Percentiles rank a stretch among this genome's conserved stretches.
Evolutionary conservation across 2,888 invertebrate genomes (phyloP).

Genomic region (Atrina japonica): DNA sequence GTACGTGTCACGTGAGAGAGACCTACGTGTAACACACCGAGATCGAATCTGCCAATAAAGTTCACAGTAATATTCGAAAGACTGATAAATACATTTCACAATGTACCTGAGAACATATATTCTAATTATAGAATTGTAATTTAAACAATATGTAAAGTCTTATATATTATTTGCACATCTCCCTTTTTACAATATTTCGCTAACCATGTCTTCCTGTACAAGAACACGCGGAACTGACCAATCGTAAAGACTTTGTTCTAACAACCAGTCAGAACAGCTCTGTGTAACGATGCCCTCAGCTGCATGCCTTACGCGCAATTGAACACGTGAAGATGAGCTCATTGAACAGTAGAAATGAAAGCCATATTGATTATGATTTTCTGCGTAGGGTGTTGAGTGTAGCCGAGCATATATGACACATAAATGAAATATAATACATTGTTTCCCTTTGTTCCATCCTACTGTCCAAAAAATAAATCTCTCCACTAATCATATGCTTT

Average conservation of each 20-base stretch:
- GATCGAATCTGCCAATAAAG: too few species aligned
- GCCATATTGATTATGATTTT: constrained; percentile 6
- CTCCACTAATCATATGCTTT: constrained; percentile 19
- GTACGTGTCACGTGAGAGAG: too few species aligned
- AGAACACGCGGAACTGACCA: not conserved
- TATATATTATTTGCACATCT: constrained; percentile 2
- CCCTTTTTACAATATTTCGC: not conserved
- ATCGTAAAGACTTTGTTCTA: not conserved
- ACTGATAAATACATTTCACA: too few species aligned
- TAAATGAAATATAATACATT: constrained; percentile 15
- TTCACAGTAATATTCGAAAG: too few species aligned
- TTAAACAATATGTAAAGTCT: not conserved
- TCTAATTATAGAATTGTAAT: not conserved
- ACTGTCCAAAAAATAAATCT: constrained; percentile 15
- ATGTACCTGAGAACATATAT: too few species aligned
- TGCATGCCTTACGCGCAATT: constrained; percentile 1
- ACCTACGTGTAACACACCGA: too few species aligned
- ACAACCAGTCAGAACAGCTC: not conserved
- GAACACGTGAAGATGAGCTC: not conserved
- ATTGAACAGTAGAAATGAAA: not conserved
- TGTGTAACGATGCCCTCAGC: not conserved
- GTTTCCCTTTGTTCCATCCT: constrained; percentile 3
- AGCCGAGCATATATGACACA: constrained; percentile 17
- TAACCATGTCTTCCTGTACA: not conserved
- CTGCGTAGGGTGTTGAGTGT: too few species aligned